Evolutionary conservation across 2,888 invertebrate species (phyloP).

Genomic region (Coelogynopora nodosa): DNA sequence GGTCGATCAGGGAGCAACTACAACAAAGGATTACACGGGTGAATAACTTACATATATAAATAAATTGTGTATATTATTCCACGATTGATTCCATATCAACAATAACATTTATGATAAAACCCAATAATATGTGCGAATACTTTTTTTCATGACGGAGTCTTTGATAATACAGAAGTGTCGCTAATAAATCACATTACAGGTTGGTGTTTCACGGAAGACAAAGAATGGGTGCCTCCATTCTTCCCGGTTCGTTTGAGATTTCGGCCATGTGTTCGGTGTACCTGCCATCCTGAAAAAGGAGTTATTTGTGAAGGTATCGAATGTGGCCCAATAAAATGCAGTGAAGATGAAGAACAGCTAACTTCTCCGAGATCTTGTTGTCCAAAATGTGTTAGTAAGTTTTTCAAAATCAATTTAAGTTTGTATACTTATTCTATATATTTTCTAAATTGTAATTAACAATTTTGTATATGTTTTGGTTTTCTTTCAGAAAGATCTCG

Average conservation of each 20-base stretch:
- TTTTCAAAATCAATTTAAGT: too few relatives aligned
- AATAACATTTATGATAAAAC: too few relatives aligned
- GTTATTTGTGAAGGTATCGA: neutral
- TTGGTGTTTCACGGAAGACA: slow-evolving; percentile 7
- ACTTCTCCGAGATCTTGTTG: neutral
- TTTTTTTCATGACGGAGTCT: too few relatives aligned
- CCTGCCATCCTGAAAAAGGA: neutral
- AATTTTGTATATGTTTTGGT: too few relatives aligned
- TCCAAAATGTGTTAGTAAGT: neutral
- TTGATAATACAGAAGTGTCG: too few relatives aligned
- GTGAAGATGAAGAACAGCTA: slow-evolving; percentile 3
- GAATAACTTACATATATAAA: too few relatives aligned
- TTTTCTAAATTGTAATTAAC: too few relatives aligned
- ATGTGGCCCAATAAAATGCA: neutral
- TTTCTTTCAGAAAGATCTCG: too few relatives aligned
- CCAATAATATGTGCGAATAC: too few relatives aligned
- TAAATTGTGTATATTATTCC: too few relatives aligned
- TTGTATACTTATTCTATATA: too few relatives aligned
- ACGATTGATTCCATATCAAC: too few relatives aligned
- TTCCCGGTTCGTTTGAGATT: neutral
- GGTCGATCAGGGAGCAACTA: neutral
- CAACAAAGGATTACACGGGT: neutral
- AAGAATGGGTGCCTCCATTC: slow-evolving; percentile 1
- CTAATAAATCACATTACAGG: neutral
- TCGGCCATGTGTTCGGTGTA: neutral